Evolutionary conservation across 1,140 invertebrate species (phyloP).

Genomic region (Drosophila nannoptera): DNA sequence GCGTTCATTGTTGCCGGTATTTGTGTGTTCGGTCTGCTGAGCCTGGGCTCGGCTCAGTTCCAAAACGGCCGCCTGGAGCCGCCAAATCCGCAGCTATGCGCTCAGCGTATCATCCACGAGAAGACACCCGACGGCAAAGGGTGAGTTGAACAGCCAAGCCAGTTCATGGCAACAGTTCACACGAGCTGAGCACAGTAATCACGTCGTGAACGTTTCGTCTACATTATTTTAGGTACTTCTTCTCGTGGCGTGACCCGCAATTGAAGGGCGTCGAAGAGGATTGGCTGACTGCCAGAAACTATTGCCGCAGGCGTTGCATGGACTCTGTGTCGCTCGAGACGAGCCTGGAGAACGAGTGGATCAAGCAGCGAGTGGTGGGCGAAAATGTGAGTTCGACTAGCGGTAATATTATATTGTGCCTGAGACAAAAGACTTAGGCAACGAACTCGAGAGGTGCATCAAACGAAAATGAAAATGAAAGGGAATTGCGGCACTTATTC

Average conservation of each 20-base stretch:
- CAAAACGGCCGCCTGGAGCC: slow-evolving; percentile 85
- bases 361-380: slow-evolving; percentile 87
- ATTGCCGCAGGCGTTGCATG: slow-evolving; percentile 91
- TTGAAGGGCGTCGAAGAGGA: slow-evolving; percentile 86
- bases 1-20: slow-evolving; percentile 77
- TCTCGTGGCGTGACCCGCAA: slow-evolving; percentile 89
- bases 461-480: neutral
- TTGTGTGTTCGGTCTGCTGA: slow-evolving; percentile 79
- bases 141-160: slow-evolving; percentile 52
- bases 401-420: neutral
- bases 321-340: slow-evolving; percentile 90
- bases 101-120: slow-evolving; percentile 84
- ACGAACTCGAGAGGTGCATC: slow-evolving; percentile 20
- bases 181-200: slow-evolving; percentile 5
- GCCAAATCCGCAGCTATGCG: slow-evolving; percentile 86
- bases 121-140: slow-evolving; percentile 82
- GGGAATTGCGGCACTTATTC: neutral
- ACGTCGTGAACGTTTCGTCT: neutral
- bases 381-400: slow-evolving; percentile 83
- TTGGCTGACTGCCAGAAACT: slow-evolving; percentile 90
- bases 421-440: slow-evolving; percentile 43
- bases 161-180: neutral
- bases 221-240: slow-evolving; percentile 84
- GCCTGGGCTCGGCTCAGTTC: slow-evolving; percentile 83
- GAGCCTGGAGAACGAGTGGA: slow-evolving; percentile 89